Percentiles rank a stretch among this genome's conserved stretches.
Conservation (phyloP, 2,797 vertebrate species). For the Dendrocincla tyrannina region DNA sequence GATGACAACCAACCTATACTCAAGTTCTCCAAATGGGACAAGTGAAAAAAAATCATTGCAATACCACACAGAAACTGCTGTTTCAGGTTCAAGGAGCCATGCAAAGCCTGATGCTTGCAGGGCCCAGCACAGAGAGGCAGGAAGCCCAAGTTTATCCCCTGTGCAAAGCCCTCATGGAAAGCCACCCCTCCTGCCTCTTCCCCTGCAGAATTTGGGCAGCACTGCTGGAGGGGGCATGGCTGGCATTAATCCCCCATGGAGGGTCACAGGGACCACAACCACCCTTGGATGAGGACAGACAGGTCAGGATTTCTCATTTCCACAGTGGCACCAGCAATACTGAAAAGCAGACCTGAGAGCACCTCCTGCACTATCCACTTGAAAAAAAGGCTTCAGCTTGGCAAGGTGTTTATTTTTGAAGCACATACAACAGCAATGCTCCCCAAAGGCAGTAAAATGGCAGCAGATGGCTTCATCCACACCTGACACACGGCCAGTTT, state of each 20-base stretch:
- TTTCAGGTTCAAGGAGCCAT: background rate
- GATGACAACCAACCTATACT: background rate
- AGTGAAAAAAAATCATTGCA: background rate
- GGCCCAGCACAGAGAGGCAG: background rate
- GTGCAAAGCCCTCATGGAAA: background rate
- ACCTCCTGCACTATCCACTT: accelerated
- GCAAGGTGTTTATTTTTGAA: background rate
- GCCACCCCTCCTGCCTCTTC: background rate
- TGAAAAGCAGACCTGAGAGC: background rate
- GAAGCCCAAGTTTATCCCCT: background rate
- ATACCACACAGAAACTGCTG: background rate
- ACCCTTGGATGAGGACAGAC: background rate
- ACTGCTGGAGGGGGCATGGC: background rate
- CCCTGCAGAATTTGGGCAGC: background rate
- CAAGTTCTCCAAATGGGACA: background rate
- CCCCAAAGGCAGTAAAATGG: background rate
- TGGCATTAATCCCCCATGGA: too few relatives aligned
- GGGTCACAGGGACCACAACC: background rate
- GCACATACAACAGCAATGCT: background rate
- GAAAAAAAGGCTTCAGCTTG: background rate
- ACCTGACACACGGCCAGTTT: background rate
- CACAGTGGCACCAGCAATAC: background rate
- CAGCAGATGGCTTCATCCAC: background rate
- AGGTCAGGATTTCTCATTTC: background rate
- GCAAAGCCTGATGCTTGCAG: background rate